Conservation (phyloP, 2,113 vertebrate genomes). For the Cryptotis parvus region DNA sequence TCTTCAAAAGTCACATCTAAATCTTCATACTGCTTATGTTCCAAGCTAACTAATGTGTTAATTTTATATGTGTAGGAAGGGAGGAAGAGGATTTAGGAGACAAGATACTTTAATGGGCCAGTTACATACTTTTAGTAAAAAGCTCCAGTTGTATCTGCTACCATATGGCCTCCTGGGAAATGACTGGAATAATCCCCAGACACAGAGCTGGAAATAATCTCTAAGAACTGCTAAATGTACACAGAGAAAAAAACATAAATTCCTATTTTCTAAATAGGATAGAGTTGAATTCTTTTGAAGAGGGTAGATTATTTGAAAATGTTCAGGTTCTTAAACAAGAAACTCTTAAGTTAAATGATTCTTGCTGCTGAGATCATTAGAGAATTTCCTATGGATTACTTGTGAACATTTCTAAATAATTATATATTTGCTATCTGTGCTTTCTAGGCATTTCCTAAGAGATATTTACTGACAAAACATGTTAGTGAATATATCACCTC, state of each 20-base stretch:
- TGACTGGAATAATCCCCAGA: too few species aligned
- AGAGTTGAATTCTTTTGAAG: conserved; percentile 1
- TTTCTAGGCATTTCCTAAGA: not conserved
- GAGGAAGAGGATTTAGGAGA: too few species aligned
- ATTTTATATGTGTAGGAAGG: too few species aligned
- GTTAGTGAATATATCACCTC: not conserved
- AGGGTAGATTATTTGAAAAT: conserved; percentile 44
- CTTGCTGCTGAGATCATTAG: not conserved
- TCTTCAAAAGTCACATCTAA: not conserved
- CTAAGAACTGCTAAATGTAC: too few species aligned
- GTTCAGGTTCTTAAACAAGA: conserved; percentile 30
- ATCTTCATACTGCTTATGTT: not conserved
- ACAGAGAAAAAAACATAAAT: not conserved
- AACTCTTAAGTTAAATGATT: conserved; percentile 36
- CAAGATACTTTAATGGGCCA: too few species aligned
- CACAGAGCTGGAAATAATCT: too few species aligned
- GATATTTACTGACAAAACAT: not conserved
- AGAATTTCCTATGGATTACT: conserved; percentile 42
- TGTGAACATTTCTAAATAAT: conserved; percentile 48
- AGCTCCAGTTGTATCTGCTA: too few species aligned
- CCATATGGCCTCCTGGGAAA: too few species aligned
- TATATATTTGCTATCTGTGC: conserved; percentile 4
- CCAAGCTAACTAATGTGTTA: not conserved
- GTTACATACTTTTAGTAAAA: too few species aligned
- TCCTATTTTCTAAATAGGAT: not conserved